These are phyloP conservation scores for Zaprionus nigranus DNA, from an alignment of 1,140 invertebrate species.

Conservation along the genomic window DNA sequence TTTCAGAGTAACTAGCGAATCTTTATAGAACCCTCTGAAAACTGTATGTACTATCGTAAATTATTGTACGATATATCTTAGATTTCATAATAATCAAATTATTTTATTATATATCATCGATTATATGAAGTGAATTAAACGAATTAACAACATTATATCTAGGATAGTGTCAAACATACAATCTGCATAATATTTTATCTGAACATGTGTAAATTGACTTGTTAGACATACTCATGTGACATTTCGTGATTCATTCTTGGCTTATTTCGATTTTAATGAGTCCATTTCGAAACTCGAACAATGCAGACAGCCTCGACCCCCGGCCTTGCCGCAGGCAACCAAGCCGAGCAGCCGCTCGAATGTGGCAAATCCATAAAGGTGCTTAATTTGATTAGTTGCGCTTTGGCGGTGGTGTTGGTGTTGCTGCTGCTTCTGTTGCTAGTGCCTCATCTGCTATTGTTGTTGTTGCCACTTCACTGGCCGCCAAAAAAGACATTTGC, in stretches of 20 bases:
- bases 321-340: slow-evolving; percentile 23
- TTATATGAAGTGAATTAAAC: too few species aligned
- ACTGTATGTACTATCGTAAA: too few species aligned
- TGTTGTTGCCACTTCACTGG: slow-evolving; percentile 19
- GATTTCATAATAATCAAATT: too few species aligned
- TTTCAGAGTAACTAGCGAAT: too few species aligned
- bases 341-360: slow-evolving; percentile 47
- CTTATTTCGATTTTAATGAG: neutral
- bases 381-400: slow-evolving; percentile 72
- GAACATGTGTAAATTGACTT: neutral
- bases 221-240: neutral
- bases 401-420: slow-evolving; percentile 18
- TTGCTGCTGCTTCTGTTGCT: slow-evolving; percentile 6
- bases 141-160: too few species aligned
- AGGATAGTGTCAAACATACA: too few species aligned
- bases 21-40: too few species aligned
- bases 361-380: slow-evolving; percentile 53
- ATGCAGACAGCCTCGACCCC: slow-evolving; percentile 39
- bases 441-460: neutral
- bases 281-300: neutral
- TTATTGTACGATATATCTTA: too few species aligned
- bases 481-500: slow-evolving; percentile 32
- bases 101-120: too few species aligned
- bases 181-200: too few species aligned
- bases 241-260: neutral